A percentile compares a stretch with the other conserved stretches of the same genome.
These are phyloP conservation scores for Colinus virginianus DNA, from an alignment of 2,113 vertebrate species.

Conservation along the genomic window DNA sequence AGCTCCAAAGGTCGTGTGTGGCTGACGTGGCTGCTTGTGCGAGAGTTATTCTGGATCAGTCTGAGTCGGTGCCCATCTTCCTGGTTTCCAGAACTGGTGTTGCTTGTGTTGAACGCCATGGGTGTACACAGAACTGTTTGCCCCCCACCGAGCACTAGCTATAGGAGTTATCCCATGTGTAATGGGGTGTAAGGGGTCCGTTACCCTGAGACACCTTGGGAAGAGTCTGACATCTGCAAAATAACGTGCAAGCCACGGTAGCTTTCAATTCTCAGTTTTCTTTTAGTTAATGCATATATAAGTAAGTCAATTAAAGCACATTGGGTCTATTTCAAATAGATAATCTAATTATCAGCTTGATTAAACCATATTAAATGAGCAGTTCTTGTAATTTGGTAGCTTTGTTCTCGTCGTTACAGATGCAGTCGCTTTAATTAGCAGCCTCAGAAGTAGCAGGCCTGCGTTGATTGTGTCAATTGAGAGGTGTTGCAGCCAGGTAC, in stretches of 20 bases:
- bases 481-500: background rate
- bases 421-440: conserved; percentile 59
- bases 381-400: conserved; percentile 20
- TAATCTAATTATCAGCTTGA: conserved; percentile 74
- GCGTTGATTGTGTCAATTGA: background rate
- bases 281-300: conserved; percentile 38
- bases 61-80: background rate
- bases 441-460: conserved; percentile 11
- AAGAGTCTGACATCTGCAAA: background rate
- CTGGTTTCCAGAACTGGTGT: background rate
- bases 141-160: background rate
- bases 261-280: background rate
- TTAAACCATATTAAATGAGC: conserved; percentile 65
- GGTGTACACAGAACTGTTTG: fast-evolving
- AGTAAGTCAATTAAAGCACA: conserved; percentile 53
- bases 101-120: background rate
- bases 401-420: conserved; percentile 47
- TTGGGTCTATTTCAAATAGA: conserved; percentile 62
- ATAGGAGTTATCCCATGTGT: fast-evolving
- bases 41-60: background rate
- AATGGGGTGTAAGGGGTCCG: fast-evolving
- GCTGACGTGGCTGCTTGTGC: background rate
- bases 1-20: background rate
- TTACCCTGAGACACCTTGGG: background rate
- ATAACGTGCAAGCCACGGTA: background rate